Base-by-base conservation (phyloP, 2,113 vertebrate genomes). In the Carollia perspicillata region DNA sequence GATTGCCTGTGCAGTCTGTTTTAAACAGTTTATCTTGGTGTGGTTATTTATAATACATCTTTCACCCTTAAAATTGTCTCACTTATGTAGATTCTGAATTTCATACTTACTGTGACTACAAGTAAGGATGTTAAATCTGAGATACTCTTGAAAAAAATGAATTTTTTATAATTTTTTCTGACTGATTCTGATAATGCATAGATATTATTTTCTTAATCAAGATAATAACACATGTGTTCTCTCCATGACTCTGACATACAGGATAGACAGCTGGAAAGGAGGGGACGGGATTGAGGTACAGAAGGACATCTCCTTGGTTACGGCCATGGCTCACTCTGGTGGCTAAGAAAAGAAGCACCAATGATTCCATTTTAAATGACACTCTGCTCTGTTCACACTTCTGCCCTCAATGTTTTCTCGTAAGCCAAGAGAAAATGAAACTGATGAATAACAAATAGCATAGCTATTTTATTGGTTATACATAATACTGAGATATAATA, bases 231-330 rank as follows among this genome's bases (percentile, higher is more conserved):
- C 7, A 1, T 42, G 3, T 72, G 42, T 33, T 72, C 4, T 65
- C 44, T 28, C 65, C 40, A 13, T 49, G 4, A 90, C 66, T 81
- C 22, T 58, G 47, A n/a, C 7, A 37, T 28, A 8, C 11, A 44
- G 22, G 23, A 89, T 35, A 83, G 18, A 10, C 40, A 58, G 17
- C 13, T 69, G 37, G 20, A 40, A 49, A 78, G 51, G 40, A 58
- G 17, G 17, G 5, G 14, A 51, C 1, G 0, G 17, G 2, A 11
- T 7, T 53, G 22, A 22, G 14, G 4, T 0, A 4, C 1, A 11
- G 20, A 49, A 23, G 55, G 23, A 23, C 5, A 16, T 8, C 2
- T 79, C 18, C 23, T 22, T 75, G 28, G 14, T 51, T 65, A 55
- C 6, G n/a, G 18, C 28, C 20, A 30, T 12, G 26, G 51, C 42